Evolutionary conservation across 2,888 invertebrate genomes (phyloP), one percentile per base, ranked within the genome.

Genomic region (Drosophila macrospina): DNA sequence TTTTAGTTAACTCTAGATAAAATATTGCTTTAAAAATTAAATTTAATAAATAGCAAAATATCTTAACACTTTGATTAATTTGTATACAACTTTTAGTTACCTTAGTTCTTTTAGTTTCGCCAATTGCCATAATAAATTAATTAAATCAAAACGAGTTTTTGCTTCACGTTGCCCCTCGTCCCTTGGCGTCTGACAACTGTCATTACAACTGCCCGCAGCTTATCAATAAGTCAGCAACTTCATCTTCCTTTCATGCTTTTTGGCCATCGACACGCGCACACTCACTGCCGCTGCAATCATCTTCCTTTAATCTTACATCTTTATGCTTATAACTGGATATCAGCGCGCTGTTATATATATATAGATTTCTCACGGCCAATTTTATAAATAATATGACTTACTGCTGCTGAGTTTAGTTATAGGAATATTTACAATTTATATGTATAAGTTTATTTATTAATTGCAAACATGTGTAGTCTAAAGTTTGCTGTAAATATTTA

Each of bases 201-300:
- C 36, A 59, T 32, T 47, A 36, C 59, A 52, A 16, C 50, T 67
- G 50, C 51, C 57, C 30, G 10, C 42, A 34, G 59, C 30, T 74
- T 79, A 74, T 74, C 75, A 69, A 44, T 54, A 44, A n/a, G 36
- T 26, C 39, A 48, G 79, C 51, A 63, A 41, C 55, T 60, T 74
- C 62, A 74, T 74, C 63, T 44, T 26, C 59, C 59, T 60, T 78
- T 74, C 52, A 60, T 56, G 55, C 45, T n/a, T 48, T 44, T 37
- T 16, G 24, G 24, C 32, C n/a, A 54, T 10, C 15, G 59, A 60
- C 75, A 74, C 75, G 75, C 52, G 75, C 42, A 60, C 34, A 47
- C 42, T 56, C 39, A n/a, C 11, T 39, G 41, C 39, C 26, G 13
- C 8, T 15, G 36, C 15, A 62, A 45, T 50, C 74, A 42, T n/a